Base-by-base conservation (phyloP, 2,888 invertebrate genomes). In the Cordilura impudica region DNA sequence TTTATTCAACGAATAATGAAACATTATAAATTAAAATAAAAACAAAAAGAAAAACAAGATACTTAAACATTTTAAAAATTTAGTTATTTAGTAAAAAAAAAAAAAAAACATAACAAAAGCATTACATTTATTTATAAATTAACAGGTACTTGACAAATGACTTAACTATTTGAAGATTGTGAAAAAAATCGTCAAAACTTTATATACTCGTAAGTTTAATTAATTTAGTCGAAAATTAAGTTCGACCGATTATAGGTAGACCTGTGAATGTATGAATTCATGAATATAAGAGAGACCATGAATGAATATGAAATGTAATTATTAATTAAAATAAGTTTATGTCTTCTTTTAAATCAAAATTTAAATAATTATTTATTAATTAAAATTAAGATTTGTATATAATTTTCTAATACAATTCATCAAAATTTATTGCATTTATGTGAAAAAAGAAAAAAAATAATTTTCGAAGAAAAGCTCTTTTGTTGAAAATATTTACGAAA, bases 1-100 rank as follows among this genome's bases (percentile, higher is more conserved):
- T 88, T 88, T 87, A 85, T 83, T 87, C 87, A 85, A 86, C 86
- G 87, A 87, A 86, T 87, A 87, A 84, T 83, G 43, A 79, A 19
- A 58, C 76, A 75, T 78, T 60, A 53, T 14, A 66, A 31, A 72
- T 65, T 53, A 81, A 58, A 70, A 49, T 8, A 39, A 72, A 74
- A 65, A 51, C 29, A 71, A 74, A n/a, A n/a, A n/a, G n/a, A n/a
- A 80, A 39, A 31, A 78, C 39, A 78, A 82, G 54, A 65, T 45
- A 63, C 63, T 49, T 49, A 39, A 53, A 56, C 19, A 54, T 43
- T 66, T 51, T 63, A 67, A 60, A 23, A 45, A 51, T 47, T 21
- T 53, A 77, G 61, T 61, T 73, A 70, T 66, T 74, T 66, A 72
- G 67, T 39, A 45, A 23, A 63, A 66, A 14, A 67, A 49, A 60